phyloP scores from a whole-genome alignment of 1,140 invertebrate species.

The Helicoverpa armigera region DNA sequence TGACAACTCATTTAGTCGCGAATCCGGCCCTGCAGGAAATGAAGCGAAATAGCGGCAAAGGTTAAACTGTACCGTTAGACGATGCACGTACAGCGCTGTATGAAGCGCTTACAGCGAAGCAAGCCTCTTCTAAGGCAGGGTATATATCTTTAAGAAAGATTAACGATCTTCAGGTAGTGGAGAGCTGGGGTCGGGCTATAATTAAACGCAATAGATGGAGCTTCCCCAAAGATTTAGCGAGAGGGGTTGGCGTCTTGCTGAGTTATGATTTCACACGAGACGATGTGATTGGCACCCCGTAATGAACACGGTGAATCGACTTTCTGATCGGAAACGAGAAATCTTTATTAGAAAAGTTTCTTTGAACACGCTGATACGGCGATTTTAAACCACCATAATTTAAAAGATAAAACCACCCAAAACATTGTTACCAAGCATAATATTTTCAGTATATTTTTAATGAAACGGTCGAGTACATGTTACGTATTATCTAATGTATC shows the following conservation, averaged over 20 bases:
- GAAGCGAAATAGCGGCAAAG: slow-evolving; percentile 63
- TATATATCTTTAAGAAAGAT: slow-evolving; percentile 86
- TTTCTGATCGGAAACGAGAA: slow-evolving; percentile 52
- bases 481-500: slow-evolving; percentile 45
- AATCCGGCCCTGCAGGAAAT: slow-evolving; percentile 50
- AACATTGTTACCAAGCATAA: background rate
- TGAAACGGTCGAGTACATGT: slow-evolving; percentile 12
- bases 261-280: slow-evolving; percentile 82
- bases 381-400: background rate
- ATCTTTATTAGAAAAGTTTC: slow-evolving; percentile 49
- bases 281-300: slow-evolving; percentile 79
- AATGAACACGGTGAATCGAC: slow-evolving; percentile 71
- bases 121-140: slow-evolving; percentile 69
- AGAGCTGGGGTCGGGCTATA: slow-evolving; percentile 79
- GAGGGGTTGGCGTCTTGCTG: slow-evolving; percentile 79
- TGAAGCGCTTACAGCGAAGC: slow-evolving; percentile 75
- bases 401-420: background rate
- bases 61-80: slow-evolving; percentile 60
- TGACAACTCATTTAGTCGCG: background rate
- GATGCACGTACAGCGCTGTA: slow-evolving; percentile 60
- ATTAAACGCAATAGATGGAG: slow-evolving; percentile 84
- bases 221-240: slow-evolving; percentile 78
- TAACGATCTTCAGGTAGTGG: slow-evolving; percentile 82
- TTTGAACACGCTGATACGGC: slow-evolving; percentile 25
- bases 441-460: background rate